These are phyloP conservation scores for Sardinella longiceps DNA, from an alignment of 2,797 vertebrate species.

Conservation along the genomic window DNA sequence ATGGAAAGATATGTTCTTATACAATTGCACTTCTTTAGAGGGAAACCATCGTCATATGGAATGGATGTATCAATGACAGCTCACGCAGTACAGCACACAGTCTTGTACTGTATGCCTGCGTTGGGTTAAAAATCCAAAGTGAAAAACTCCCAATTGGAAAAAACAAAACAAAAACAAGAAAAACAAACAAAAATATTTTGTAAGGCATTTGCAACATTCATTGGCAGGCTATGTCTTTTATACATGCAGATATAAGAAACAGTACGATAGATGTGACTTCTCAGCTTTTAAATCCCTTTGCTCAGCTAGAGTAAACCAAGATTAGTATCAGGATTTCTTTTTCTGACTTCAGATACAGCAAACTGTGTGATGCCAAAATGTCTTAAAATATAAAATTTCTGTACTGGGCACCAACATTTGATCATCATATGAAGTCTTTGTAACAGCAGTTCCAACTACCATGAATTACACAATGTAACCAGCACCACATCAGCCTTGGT, in stretches of 20 bases:
- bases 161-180: constrained; percentile 44
- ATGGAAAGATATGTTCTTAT: constrained; percentile 86
- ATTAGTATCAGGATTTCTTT: constrained; percentile 9
- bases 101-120: constrained; percentile 69
- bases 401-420: constrained; percentile 11
- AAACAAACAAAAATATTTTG: constrained; percentile 62
- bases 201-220: constrained; percentile 93
- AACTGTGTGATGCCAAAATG: constrained; percentile 12
- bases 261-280: constrained; percentile 57
- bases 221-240: constrained; percentile 84
- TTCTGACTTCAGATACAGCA: constrained; percentile 14
- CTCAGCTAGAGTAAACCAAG: background rate
- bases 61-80: constrained; percentile 74
- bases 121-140: constrained; percentile 53
- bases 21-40: constrained; percentile 89
- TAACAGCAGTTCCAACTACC: constrained; percentile 15
- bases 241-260: constrained; percentile 85
- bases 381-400: constrained; percentile 6
- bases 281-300: constrained; percentile 33
- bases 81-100: constrained; percentile 71
- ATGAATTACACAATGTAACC: background rate
- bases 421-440: constrained; percentile 8
- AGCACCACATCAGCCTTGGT: background rate
- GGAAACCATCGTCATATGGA: constrained; percentile 78
- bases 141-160: constrained; percentile 28